Evolutionary conservation across 2,113 vertebrate species (phyloP), one percentile per base, ranked within the genome.

Genomic region (Beaufortia kweichowensis): DNA sequence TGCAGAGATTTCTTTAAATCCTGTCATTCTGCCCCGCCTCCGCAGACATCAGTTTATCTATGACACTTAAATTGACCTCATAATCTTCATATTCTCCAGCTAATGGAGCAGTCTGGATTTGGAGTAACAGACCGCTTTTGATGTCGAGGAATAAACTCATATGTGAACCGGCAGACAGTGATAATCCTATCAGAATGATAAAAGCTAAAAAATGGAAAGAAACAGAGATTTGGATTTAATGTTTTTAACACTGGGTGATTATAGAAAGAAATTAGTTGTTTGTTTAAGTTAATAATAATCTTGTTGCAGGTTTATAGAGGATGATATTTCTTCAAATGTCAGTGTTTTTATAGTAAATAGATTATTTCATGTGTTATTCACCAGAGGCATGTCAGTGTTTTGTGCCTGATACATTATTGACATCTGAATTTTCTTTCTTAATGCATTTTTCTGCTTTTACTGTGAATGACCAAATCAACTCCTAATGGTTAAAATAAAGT

Each of bases 181-280:
- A 46, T 77, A 68, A 77, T 77, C 63, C 75, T 59, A 33, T 68
- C 50, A n/a, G 9, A 3, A 33, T 14, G 46, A 57, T 8, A 17
- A 17, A 23, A 2, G 3, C 9, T 23, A 4, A 28, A 12, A 46
- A 46, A 12, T 2, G 33, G 39, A n/a, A 35, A 35, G 0, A 10
- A 46, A 28, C 2, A 15, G 41, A 73, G 23, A 61, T 12, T 4
- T 1, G 24, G 26, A 69, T 39, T n/a, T 65, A 33, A n/a, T 65
- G 28, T 15, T 15, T 23, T 66, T 24, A 50, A 50, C 48, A 50
- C 48, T n/a, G 48, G 48, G 48, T n/a, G 46, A 19, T 4, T 1
- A 50, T n/a, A 50, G 17, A n/a, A n/a, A 21, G 48, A 53, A 53
- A 53, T 53, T 0, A 53, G 19, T 0, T n/a, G 7, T 4, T 19